Percentiles rank a stretch among this genome's conserved stretches.
Conservation (phyloP, 2,113 vertebrate species). For the Lethenteron camtschaticum region DNA sequence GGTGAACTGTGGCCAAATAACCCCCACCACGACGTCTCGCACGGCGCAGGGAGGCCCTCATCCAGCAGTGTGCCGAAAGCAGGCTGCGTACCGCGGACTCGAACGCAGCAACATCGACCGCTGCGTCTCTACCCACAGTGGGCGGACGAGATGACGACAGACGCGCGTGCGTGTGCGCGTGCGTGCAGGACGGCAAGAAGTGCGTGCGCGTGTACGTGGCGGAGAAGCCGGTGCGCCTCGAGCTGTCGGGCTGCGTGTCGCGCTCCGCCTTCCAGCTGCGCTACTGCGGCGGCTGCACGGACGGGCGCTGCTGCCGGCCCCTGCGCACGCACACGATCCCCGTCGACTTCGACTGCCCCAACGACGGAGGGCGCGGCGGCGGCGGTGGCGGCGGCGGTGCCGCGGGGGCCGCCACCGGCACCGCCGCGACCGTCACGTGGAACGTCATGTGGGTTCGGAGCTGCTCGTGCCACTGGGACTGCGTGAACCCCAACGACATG, state of each 20-base stretch:
- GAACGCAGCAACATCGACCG: no score
- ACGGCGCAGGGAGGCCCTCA: no score
- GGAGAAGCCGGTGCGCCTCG: slow-evolving; percentile 30
- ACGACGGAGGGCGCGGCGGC: no score
- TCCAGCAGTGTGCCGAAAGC: no score
- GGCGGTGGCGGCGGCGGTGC: no score
- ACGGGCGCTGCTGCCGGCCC: slow-evolving; percentile 41
- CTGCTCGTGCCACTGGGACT: slow-evolving; percentile 37
- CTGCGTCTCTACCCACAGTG: no score
- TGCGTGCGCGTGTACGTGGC: slow-evolving; percentile 38
- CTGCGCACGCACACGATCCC: slow-evolving; percentile 28
- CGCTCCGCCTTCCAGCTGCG: slow-evolving; percentile 31
- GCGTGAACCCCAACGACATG: slow-evolving; percentile 28
- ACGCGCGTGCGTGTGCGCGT: no score
- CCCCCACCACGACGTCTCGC: no score
- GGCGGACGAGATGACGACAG: no score
- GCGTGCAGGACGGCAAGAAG: slow-evolving; percentile 35
- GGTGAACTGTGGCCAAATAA: no score
- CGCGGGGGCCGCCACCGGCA: no score
- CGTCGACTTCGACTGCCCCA: slow-evolving; percentile 29
- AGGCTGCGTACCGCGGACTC: no score
- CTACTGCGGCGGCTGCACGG: slow-evolving; percentile 36
- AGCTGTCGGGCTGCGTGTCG: slow-evolving; percentile 35
- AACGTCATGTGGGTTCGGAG: slow-evolving; percentile 42
- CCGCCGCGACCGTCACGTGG: slow-evolving; percentile 18